Evolutionary conservation across 2,113 vertebrate species (phyloP).

Genomic region (Falco punctatus): DNA sequence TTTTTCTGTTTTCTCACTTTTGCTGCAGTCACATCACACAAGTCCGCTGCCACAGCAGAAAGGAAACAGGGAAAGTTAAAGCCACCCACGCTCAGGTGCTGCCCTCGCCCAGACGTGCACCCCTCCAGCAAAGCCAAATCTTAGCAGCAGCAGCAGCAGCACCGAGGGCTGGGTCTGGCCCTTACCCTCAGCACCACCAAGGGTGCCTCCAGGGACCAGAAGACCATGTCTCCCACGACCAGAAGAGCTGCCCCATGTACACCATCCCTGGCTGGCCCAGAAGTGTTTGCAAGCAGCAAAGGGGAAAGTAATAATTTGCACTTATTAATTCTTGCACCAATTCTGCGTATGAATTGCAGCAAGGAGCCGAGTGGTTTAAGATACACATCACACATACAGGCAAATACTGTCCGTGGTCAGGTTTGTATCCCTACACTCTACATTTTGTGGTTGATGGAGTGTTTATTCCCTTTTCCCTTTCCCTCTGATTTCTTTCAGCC

Average conservation of each 20-base stretch:
- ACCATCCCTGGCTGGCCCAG: not conserved
- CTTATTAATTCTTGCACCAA: not conserved
- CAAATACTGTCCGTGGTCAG: not conserved
- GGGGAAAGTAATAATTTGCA: not conserved
- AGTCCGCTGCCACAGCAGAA: not conserved
- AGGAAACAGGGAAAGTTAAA: slow-evolving; percentile 74
- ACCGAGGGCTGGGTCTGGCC: not conserved
- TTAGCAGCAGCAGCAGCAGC: not conserved
- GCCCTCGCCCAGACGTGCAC: not conserved
- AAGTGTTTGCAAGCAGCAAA: not conserved
- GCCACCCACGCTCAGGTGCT: slow-evolving; percentile 15
- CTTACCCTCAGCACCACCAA: not conserved
- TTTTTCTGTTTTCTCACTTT: slow-evolving; percentile 66
- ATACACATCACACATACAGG: accelerated
- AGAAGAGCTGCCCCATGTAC: not conserved
- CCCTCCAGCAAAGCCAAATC: not conserved
- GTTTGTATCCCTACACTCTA: not conserved
- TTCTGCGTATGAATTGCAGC: not conserved
- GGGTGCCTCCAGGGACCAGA: not conserved
- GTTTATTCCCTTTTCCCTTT: not conserved
- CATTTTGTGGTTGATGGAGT: not conserved
- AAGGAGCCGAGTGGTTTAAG: not conserved
- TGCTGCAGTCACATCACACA: slow-evolving; percentile 32
- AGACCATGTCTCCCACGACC: not conserved
- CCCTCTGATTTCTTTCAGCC: not conserved